phyloP scores from a whole-genome alignment of 2,113 vertebrate species.

The Pseudorhombus dupliciocellatus region DNA sequence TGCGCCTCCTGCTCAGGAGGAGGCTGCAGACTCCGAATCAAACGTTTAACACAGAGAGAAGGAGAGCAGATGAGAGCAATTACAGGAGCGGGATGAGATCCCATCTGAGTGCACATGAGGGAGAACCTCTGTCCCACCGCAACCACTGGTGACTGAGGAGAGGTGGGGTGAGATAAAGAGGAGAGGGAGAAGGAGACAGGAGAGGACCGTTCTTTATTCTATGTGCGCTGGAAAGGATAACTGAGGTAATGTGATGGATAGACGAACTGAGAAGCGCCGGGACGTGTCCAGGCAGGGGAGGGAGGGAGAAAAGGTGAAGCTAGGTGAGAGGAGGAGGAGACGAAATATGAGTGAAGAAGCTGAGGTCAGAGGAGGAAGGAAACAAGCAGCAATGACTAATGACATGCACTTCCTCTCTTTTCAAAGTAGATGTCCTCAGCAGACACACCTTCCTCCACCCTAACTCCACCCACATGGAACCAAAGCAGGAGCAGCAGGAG shows the following conservation, averaged over 20 bases:
- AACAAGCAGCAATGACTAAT: not conserved
- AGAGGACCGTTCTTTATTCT: conserved; percentile 39
- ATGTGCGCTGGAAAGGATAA: conserved; percentile 37
- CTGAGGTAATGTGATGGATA: conserved; percentile 60
- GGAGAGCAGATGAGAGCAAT: conserved; percentile 8
- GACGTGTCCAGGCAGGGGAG: conserved; percentile 7
- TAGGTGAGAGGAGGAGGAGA: conserved; percentile 17
- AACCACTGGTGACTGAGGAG: not conserved
- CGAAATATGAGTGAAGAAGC: conserved; percentile 15
- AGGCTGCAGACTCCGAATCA: conserved; percentile 33
- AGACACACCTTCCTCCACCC: no score
- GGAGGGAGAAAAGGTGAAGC: conserved; percentile 10
- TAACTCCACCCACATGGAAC: no score
- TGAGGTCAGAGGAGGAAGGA: conserved; percentile 9
- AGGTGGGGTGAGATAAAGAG: conserved; percentile 13
- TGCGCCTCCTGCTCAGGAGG: not conserved
- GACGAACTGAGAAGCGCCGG: conserved; percentile 34
- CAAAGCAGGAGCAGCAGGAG: no score
- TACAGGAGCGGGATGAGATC: conserved; percentile 3
- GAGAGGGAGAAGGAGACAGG: conserved; percentile 25
- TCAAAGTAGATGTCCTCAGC: no score
- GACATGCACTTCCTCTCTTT: not conserved
- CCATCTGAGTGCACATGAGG: not conserved
- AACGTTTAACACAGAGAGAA: conserved; percentile 2
- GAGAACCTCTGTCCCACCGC: no score